Evolutionary conservation across 2,888 invertebrate genomes (phyloP), one percentile per base, ranked within the genome.

Genomic region (Drosophila conformis): DNA sequence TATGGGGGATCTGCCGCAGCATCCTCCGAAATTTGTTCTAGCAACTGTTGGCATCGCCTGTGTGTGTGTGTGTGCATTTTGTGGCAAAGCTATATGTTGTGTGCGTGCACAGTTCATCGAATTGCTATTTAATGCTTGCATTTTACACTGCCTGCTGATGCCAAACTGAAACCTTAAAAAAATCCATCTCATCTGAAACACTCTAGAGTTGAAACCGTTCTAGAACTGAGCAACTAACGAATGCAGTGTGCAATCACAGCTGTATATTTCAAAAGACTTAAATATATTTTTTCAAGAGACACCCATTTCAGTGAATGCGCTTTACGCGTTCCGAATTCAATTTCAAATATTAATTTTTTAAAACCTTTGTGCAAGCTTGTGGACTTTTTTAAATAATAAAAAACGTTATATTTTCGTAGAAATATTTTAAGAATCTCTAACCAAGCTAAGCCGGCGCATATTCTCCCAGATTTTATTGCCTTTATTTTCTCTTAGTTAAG

Each of bases 41-140:
- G 7, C 15, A 48, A 15, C 5, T 13, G n/a, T 11, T 46, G 21
- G 21, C 13, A 46, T 10, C 8, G 31, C 10, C 31, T 60, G 53
- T 36, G n/a, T 58, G 31, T 59, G 36, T 57, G 40, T 59, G 67
- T 27, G 27, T 27, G 27, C 52, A 53, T 62, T 72, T 69, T 73
- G 58, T 64, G 62, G 62, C 52, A 53, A 71, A 60, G 68, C 80
- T 73, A 68, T 85, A 79, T 82, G 76, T 74, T 73, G 66, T 77
- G 69, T 87, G 80, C 75, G 82, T 82, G 80, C 63, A 66, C 67
- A 67, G 83, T 82, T 80, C 86, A 82, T 85, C 78, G 78, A 88
- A 83, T 85, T 85, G 78, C 67, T 57, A 88, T 82, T 83, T 85
- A 60, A 73, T 71, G 69, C 69, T 72, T 66, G 77, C 71, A 71